Conservation (phyloP, 2,113 vertebrate species). For the Barnardius zonarius region DNA sequence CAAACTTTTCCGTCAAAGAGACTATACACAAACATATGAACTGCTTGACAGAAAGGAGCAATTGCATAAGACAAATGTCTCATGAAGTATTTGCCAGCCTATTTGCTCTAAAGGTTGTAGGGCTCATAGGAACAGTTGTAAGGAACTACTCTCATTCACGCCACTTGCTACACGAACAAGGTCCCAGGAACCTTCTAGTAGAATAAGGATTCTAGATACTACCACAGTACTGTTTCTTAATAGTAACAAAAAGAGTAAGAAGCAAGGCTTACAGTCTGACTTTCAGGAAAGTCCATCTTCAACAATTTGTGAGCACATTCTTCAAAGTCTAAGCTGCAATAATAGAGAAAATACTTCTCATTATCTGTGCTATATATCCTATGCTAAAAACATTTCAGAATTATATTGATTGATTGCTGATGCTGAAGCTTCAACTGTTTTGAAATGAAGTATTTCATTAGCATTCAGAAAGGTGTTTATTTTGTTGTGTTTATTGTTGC, state of each 20-base stretch:
- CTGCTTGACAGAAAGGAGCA: background rate
- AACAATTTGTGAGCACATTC: constrained; percentile 97
- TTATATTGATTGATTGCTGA: background rate
- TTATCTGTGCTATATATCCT: background rate
- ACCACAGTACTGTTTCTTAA: background rate
- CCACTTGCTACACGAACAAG: background rate
- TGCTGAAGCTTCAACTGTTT: background rate
- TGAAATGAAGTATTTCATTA: background rate
- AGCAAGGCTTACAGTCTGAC: constrained; percentile 85
- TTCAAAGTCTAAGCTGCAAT: constrained; percentile 95
- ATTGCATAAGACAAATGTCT: background rate
- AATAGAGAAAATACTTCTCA: constrained; percentile 7
- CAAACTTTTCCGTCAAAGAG: background rate
- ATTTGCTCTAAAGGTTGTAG: background rate
- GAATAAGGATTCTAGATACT: background rate
- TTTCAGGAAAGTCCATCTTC: constrained; percentile 98
- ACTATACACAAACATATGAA: background rate
- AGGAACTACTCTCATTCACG: background rate
- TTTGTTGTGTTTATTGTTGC: background rate
- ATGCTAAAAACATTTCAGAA: background rate
- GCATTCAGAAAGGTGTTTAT: background rate
- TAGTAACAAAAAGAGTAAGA: background rate
- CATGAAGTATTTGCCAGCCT: background rate
- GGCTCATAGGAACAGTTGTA: background rate
- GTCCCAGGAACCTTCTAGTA: rapidly evolving